Evolutionary conservation across 2,888 invertebrate species (phyloP).

Genomic region (Caenorhabditis sp.): DNA sequence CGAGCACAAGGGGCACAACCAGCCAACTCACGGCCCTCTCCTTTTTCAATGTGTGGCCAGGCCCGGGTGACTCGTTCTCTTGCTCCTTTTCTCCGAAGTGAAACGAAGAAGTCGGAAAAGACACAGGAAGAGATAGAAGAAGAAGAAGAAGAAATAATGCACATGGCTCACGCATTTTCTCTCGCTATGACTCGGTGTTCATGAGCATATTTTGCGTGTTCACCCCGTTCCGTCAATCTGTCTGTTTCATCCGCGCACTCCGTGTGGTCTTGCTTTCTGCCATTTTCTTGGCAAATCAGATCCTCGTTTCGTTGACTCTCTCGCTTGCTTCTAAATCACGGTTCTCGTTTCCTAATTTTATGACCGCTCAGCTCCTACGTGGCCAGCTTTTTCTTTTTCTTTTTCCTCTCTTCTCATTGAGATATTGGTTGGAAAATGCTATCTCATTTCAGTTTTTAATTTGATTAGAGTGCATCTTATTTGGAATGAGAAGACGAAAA

Average conservation of each 20-base stretch:
- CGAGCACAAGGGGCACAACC: conserved; percentile 55
- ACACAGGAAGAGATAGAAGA: conserved; percentile 49
- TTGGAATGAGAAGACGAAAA: background rate
- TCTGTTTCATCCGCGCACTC: conserved; percentile 40
- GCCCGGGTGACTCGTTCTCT: conserved; percentile 55
- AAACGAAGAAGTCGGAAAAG: conserved; percentile 52
- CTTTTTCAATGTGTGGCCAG: conserved; percentile 62
- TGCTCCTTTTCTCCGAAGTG: conserved; percentile 37
- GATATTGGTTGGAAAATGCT: conserved; percentile 16
- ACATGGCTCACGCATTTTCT: conserved; percentile 46
- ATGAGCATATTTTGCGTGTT: conserved; percentile 31
- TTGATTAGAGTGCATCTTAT: conserved; percentile 24
- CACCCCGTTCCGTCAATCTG: conserved; percentile 9
- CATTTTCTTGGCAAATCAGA: conserved; percentile 21
- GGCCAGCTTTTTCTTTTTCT: conserved; percentile 5
- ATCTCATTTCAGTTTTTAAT: conserved; percentile 18
- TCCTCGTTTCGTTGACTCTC: conserved; percentile 19
- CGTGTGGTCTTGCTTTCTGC: background rate
- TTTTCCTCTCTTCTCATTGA: conserved; percentile 1
- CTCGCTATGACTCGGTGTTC: conserved; percentile 13
- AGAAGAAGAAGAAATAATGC: conserved; percentile 28
- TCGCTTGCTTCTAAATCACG: conserved; percentile 24
- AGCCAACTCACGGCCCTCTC: conserved; percentile 58
- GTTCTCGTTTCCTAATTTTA: conserved; percentile 44
- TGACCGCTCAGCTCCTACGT: conserved; percentile 24